Percentiles rank a stretch among this genome's conserved stretches.
Conservation (phyloP, 2,888 invertebrate genomes). For the Oxystoma pomonae region DNA sequence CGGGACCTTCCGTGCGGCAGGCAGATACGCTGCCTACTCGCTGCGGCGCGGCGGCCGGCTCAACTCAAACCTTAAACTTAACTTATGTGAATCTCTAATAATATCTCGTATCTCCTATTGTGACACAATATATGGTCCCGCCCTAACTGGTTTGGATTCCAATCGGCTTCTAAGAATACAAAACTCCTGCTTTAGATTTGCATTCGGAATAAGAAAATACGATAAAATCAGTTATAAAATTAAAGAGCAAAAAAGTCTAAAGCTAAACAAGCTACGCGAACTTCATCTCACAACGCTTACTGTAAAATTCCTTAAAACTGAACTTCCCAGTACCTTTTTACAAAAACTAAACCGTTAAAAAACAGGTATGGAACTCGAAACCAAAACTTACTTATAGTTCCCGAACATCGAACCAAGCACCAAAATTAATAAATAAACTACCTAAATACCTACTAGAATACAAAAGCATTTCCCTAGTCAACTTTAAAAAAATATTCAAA, state of each 20-base stretch:
- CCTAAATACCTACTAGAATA: too few relatives aligned
- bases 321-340: background rate
- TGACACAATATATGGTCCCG: background rate
- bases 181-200: background rate
- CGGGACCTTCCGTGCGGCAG: too few relatives aligned
- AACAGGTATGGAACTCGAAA: too few relatives aligned
- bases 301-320: background rate
- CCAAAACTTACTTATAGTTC: background rate
- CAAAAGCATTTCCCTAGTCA: too few relatives aligned
- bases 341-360: too few relatives aligned
- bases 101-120: background rate
- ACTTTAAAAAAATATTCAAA: background rate
- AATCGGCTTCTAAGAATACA: background rate
- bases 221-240: constrained; percentile 1
- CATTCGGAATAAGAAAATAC: background rate
- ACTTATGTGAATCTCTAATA: too few relatives aligned
- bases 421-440: background rate
- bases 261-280: background rate
- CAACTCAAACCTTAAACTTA: too few relatives aligned
- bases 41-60: too few relatives aligned
- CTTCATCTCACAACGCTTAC: background rate
- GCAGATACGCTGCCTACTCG: too few relatives aligned
- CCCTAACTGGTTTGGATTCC: background rate
- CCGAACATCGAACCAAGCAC: background rate
- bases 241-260: background rate